Base-by-base conservation (phyloP, 92 coral and sea anemone genomes). In the Blastomussa wellsi region DNA sequence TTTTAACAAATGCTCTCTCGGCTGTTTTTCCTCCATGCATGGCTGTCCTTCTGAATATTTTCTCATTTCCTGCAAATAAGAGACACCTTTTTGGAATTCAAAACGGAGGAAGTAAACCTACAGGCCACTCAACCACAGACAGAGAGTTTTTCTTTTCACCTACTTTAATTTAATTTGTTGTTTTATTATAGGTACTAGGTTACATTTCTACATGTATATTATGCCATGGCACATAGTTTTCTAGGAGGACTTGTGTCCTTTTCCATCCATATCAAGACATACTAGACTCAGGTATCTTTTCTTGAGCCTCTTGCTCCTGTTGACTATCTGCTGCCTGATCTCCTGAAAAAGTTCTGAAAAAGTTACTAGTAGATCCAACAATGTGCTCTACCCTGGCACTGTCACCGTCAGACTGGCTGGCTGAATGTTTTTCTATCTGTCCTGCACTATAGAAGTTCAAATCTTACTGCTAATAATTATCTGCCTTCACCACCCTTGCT, bases 171-270 rank as follows among this genome's bases (percentile, higher is more conserved):
- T 4, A 49, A 49, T 8, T 49, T 49, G 13, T 7, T 49, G 53
- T 49, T 49, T 49, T 49, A 49, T 49, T 49, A 49, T 49, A 49
- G 5, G 53, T 49, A 8, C 53, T 49, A 49, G 53, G 13, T 49
- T 49, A 49, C 53, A 49, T 44, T 70, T 82, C 86, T 82, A 82
- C 69, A 31, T 82, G 86, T 71, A 41, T 71, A 82, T 71, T 70
- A 82, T 82, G 37, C 72, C 86, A 82, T 82, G 78, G 78, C 79
- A 48, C 79, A 71, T 52, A 71, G 47, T 81, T 82, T 82, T 82
- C 86, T 49, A 71, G 57, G 79, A 72, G 79, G 26, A 82, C 57
- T 82, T 52, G 79, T 72, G 71, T 71, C 79, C 79, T 82, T 82
- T 72, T 82, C 79, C 79, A 71, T 82, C 86, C 79, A 52, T 70